Evolutionary conservation across 2,888 invertebrate genomes (phyloP), one percentile per base, ranked within the genome.

Genomic region (Troides aeacus): DNA sequence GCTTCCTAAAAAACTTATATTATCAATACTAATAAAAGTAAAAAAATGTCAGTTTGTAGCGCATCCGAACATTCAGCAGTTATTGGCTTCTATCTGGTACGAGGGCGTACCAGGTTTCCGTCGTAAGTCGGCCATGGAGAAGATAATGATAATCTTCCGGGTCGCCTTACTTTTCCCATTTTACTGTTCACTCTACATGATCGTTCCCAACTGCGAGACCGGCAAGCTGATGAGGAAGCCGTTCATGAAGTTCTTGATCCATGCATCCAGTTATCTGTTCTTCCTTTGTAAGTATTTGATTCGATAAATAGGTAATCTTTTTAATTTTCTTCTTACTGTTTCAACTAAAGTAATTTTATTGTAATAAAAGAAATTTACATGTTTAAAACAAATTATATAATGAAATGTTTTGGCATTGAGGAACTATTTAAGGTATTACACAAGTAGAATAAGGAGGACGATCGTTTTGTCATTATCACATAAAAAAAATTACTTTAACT

Each of bases 181-280:
- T 74, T 97, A 98, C 86, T 97, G 98, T 78, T 83, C 95, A 1
- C 87, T 97, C 62, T 99, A 99, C 84, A 96, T 98, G 94, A 80
- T 97, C 17, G 95, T 96, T 0, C 99, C 99, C 0, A 95, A 96
- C 80, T 96, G 97, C 64, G 90, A 93, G 6, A 94, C 95, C 10
- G 98, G 98, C 0, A 95, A 94, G 77, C 93, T 98, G 42, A 96
- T 98, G 95, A 94, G 97, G 75, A 97, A 97, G 84, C 99, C 99
- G 0, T 99, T 99, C 84, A 97, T 99, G 96, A 99, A 99, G 90
- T 99, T 99, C 86, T 94, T 99, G 80, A 96, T 97, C 67, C 98
- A 99, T 82, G 98, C 98, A 10, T 96, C 98, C 0, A 98, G 98
- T 18, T 99, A 99, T 84, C 90, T 98, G 74, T 97, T 97, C 90